A percentile compares a stretch with the other conserved stretches of the same genome.
These are phyloP conservation scores for Tetramorium simillimum DNA, from an alignment of 1,140 invertebrate species.

Conservation along the genomic window DNA sequence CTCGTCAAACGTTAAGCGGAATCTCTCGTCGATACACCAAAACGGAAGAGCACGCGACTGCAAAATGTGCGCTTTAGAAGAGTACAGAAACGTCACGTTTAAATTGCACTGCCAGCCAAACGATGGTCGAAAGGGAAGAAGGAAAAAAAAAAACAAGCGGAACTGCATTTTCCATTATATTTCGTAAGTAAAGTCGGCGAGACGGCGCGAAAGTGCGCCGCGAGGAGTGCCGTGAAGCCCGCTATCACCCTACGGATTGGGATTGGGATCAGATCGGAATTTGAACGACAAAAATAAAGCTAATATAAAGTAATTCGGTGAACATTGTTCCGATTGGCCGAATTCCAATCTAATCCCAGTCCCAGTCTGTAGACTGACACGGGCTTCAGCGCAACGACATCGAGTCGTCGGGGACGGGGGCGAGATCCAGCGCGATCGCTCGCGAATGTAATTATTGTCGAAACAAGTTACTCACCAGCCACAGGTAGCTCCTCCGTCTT, in stretches of 20 bases:
- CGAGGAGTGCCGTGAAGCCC: too few relatives aligned
- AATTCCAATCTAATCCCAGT: too few relatives aligned
- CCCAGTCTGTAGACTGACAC: too few relatives aligned
- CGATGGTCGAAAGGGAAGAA: background rate
- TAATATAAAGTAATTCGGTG: too few relatives aligned
- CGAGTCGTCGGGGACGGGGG: too few relatives aligned
- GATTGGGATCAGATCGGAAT: too few relatives aligned
- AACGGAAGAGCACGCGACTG: background rate
- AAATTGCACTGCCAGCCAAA: conserved; percentile 42
- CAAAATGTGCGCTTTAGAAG: conserved; percentile 9
- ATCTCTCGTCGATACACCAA: background rate
- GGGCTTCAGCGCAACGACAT: too few relatives aligned
- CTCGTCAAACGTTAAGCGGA: background rate
- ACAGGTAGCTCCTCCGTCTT: background rate
- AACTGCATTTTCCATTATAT: conserved; percentile 5
- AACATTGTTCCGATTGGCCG: too few relatives aligned
- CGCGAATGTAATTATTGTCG: too few relatives aligned
- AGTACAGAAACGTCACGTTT: background rate
- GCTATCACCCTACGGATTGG: too few relatives aligned
- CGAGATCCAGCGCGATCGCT: too few relatives aligned
- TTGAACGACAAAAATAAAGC: too few relatives aligned
- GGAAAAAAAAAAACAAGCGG: background rate
- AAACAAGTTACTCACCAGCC: background rate
- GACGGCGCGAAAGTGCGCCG: background rate
- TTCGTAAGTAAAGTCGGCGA: background rate